phyloP scores from a whole-genome alignment of 2,113 vertebrate genomes.

The Hemiprocne comata region DNA sequence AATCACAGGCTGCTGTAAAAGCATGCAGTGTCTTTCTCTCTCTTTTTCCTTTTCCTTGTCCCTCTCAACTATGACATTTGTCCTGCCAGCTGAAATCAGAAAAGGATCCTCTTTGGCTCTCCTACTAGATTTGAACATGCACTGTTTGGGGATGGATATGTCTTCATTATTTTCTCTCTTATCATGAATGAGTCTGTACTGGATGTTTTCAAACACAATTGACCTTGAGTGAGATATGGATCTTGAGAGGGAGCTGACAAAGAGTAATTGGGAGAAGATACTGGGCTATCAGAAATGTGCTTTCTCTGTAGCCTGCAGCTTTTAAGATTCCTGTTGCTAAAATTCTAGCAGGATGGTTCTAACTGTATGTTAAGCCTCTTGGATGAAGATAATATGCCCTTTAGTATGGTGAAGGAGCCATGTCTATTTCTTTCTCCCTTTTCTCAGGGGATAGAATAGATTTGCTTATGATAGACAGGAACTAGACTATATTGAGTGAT shows the following conservation, averaged over 20 bases:
- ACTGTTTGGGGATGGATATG: background rate
- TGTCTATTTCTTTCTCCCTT: background rate
- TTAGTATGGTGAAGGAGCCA: background rate
- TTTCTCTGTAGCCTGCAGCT: slow-evolving; percentile 51
- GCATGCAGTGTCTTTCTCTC: background rate
- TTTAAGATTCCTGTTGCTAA: slow-evolving; percentile 54
- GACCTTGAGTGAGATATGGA: slow-evolving; percentile 58
- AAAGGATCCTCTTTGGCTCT: slow-evolving; percentile 8
- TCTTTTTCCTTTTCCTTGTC: background rate
- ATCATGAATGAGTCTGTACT: slow-evolving; percentile 47
- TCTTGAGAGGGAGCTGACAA: slow-evolving; percentile 50
- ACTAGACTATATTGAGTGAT: background rate
- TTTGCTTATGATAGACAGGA: background rate
- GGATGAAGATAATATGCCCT: slow-evolving; percentile 8
- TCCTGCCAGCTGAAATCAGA: slow-evolving; percentile 16
- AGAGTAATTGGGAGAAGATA: slow-evolving; percentile 61
- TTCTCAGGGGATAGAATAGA: background rate
- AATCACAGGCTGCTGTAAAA: slow-evolving; percentile 11
- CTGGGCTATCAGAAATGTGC: slow-evolving; percentile 13
- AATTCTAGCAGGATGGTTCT: slow-evolving; percentile 42
- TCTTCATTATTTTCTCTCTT: slow-evolving; percentile 56
- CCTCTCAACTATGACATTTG: slow-evolving; percentile 10
- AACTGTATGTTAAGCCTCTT: slow-evolving; percentile 19
- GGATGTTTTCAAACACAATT: slow-evolving; percentile 51
- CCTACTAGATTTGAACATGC: background rate